Base-by-base conservation (phyloP, 2,797 vertebrate species). In the Passerculus sandwichensis region DNA sequence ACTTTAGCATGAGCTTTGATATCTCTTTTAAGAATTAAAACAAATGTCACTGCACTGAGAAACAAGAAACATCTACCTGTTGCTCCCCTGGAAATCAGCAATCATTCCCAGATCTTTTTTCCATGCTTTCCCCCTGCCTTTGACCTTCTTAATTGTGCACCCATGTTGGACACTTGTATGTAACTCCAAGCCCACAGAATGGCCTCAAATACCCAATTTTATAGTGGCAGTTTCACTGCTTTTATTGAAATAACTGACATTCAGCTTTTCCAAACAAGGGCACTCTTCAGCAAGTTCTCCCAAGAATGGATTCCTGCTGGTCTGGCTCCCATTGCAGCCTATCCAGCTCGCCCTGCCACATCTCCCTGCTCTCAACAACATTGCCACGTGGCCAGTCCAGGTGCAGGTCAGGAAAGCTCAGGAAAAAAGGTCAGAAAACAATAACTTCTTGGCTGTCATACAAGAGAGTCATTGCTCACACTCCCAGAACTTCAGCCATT, bases 271-370 rank as follows among this genome's bases (percentile, higher is more conserved):
- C 59, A 70, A 87, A 54, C 56, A 56, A 73, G 21, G 10, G 9
- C 56, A 70, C 17, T 32, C 44, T 50, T 74, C 50, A 57, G 36
- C 30, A 91, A 74, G 50, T 29, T 71, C 25, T 81, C n/a, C 23
- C 48, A 64, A 1, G 2, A 70, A 59, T n/a, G 0, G 70, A 67
- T 27, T 85, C 44, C 62, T 87, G 62, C 40, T 64, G 50, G 10
- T 40, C n/a, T 25, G 86, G 66, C 44, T 70, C 40, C 59, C 65
- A 67, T 3, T 4, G 1, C 74, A 74, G 70, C 48, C 44, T 1
- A 5, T 36, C 25, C 5, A 51, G 23, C 45, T 75, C 0, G 0
- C n/a, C 38, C 54, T 53, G 67, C 64, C 66, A 75, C 21, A 14
- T 54, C 57, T 57, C 71, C 45, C 36, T 7, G 18, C 47, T 61